Percentiles rank a stretch among this genome's conserved stretches.
These are phyloP conservation scores for Caiman crocodilus DNA, from an alignment of 2,797 vertebrate genomes.

Conservation along the genomic window DNA sequence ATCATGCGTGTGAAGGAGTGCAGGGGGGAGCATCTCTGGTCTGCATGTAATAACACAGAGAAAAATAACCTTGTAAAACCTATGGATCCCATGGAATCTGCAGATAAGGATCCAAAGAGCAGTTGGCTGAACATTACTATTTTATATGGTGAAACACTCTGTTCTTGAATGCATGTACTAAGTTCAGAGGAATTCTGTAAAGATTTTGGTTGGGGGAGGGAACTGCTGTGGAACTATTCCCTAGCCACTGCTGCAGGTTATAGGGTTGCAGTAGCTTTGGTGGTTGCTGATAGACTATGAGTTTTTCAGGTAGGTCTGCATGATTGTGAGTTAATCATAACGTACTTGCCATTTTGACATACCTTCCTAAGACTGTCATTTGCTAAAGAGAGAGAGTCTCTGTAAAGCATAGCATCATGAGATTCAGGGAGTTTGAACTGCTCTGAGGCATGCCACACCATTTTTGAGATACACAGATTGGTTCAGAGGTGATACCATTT, in stretches of 20 bases:
- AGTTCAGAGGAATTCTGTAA: neutral
- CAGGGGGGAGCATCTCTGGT: accelerated
- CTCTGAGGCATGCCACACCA: no score
- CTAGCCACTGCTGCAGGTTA: neutral
- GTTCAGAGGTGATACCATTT: no score
- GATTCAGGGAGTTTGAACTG: neutral
- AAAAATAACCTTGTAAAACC: neutral
- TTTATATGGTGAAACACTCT: neutral
- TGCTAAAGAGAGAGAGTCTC: neutral
- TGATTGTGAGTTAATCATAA: neutral
- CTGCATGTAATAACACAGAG: no score
- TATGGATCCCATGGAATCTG: neutral
- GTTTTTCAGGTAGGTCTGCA: neutral
- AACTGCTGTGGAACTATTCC: neutral
- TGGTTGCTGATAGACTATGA: neutral
- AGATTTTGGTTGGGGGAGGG: accelerated
- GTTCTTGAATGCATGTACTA: neutral
- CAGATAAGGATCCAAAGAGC: neutral
- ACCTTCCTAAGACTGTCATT: neutral
- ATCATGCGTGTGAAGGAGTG: neutral
- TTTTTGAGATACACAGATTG: no score
- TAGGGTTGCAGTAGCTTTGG: neutral
- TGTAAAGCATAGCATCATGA: accelerated
- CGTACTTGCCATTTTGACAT: neutral
- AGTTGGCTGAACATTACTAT: neutral